A percentile compares a stretch with the other conserved stretches of the same genome.
Conservation (phyloP, 1,140 invertebrate genomes). For the Trissolcus basalis region DNA sequence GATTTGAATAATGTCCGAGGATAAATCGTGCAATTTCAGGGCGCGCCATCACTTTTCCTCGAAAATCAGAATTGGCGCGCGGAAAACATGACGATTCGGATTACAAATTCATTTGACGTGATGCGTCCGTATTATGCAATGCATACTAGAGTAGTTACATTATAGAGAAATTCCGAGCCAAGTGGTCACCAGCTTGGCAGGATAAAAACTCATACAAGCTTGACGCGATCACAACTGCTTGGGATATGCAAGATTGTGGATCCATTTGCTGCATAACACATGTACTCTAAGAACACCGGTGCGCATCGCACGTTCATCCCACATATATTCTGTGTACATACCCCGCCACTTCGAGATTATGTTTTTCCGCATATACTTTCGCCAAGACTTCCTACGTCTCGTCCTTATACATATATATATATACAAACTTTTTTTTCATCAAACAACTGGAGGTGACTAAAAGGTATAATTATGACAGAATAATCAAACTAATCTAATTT, state of each 20-base stretch:
- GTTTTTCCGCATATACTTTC: slow-evolving; percentile 26
- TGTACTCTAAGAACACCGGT: slow-evolving; percentile 22
- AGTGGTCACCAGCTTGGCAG: slow-evolving; percentile 21
- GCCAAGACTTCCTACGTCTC: background rate
- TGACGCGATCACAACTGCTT: slow-evolving; percentile 20
- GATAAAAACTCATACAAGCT: slow-evolving; percentile 16
- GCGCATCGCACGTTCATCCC: background rate
- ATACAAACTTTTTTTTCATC: no score
- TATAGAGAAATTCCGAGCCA: slow-evolving; percentile 20
- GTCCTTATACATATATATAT: no score
- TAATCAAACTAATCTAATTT: no score
- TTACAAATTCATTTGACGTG: slow-evolving; percentile 8
- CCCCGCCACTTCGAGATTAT: slow-evolving; percentile 7
- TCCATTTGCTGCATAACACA: slow-evolving; percentile 39
- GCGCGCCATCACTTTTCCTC: slow-evolving; percentile 6
- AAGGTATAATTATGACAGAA: no score
- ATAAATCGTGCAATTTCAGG: slow-evolving; percentile 10
- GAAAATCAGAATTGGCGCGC: slow-evolving; percentile 1
- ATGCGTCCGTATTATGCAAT: slow-evolving; percentile 32
- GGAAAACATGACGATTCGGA: slow-evolving; percentile 1
- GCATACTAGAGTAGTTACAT: slow-evolving; percentile 30
- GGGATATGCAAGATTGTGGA: slow-evolving; percentile 22
- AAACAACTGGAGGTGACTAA: no score
- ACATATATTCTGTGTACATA: slow-evolving; percentile 5
- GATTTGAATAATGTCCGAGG: slow-evolving; percentile 3